A percentile compares a stretch with the other conserved stretches of the same genome.
These are phyloP conservation scores for Odontomyia ornata DNA, from an alignment of 2,888 invertebrate species.

Conservation along the genomic window DNA sequence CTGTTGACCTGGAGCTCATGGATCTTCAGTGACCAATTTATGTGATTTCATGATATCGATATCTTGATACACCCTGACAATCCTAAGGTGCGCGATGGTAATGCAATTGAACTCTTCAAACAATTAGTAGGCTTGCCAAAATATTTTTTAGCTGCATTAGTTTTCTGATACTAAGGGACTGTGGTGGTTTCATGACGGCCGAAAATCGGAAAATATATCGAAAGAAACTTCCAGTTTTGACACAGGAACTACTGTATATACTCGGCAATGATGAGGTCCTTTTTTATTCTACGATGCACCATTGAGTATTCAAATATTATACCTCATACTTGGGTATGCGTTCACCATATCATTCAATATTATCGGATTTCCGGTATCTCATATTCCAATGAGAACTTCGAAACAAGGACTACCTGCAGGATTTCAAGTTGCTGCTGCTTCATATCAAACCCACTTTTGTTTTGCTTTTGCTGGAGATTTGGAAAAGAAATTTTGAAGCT, in stretches of 20 bases:
- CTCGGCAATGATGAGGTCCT: slow-evolving; percentile 77
- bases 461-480: slow-evolving; percentile 82
- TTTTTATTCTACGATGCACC: slow-evolving; percentile 75
- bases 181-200: slow-evolving; percentile 63
- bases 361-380: slow-evolving; percentile 78
- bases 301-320: slow-evolving; percentile 72
- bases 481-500: slow-evolving; percentile 83
- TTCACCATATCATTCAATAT: slow-evolving; percentile 77
- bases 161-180: slow-evolving; percentile 64
- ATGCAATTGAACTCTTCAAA: slow-evolving; percentile 60
- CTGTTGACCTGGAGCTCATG: neutral
- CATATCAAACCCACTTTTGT: slow-evolving; percentile 80
- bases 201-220: slow-evolving; percentile 58
- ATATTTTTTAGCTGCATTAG: slow-evolving; percentile 65
- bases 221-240: slow-evolving; percentile 58
- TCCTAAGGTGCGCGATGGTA: slow-evolving; percentile 55
- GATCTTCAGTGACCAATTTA: slow-evolving; percentile 47
- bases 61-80: slow-evolving; percentile 48
- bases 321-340: slow-evolving; percentile 68
- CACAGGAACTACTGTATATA: slow-evolving; percentile 65
- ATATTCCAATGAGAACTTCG: slow-evolving; percentile 75
- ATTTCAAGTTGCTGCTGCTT: slow-evolving; percentile 79
- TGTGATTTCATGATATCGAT: slow-evolving; percentile 48
- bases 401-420: slow-evolving; percentile 76
- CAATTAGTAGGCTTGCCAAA: slow-evolving; percentile 59